Evolutionary conservation across 2,797 vertebrate genomes (phyloP), one percentile per base, ranked within the genome.

Genomic region (Sternarchorhynchus goeldii): DNA sequence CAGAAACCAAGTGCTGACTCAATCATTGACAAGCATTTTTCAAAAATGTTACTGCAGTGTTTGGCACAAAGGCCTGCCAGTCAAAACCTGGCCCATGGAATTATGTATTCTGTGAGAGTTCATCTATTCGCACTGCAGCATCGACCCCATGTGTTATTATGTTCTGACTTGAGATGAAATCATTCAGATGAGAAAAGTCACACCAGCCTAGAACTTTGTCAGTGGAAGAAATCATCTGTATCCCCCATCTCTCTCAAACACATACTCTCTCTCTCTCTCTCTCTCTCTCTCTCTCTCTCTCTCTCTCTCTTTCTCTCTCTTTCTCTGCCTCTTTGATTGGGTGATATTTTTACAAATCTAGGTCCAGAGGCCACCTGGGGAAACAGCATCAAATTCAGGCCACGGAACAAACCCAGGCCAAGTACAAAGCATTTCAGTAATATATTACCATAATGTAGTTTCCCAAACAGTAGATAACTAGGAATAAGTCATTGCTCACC

Each of bases 291-390:
- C 69, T 75, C 64, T 73, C 71, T 83, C 77, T 76, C 56, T 85
- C 79, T 86, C 86, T 85, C 82, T 86, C 80, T 83, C 68, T 63
- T 81, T 85, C 81, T 82, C 86, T 89, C 88, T 90, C 88, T 90
- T 88, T 89, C 90, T 90, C 87, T 90, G 86, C 87, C 85, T 90
- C 90, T 91, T 88, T 92, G 90, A 94, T 94, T 93, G 93, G 93
- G 82, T 83, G 87, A 88, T 94, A 94, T 94, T 94, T 94, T 92
- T 94, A 93, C 92, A 89, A 80, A 94, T 90, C 91, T 94, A 93
- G 93, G 93, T 93, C 91, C 92, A 84, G 82, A 77, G 84, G 91
- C 91, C 92, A 93, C 93, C 91, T 91, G 93, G 93, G 93, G 93
- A 90, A 88, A 84, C 79, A 78, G 84, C 78, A 81, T 69, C 78